Evolutionary conservation across 1,140 invertebrate genomes (phyloP), one percentile per base, ranked within the genome.

Genomic region (Eurytemora carolleeae): DNA sequence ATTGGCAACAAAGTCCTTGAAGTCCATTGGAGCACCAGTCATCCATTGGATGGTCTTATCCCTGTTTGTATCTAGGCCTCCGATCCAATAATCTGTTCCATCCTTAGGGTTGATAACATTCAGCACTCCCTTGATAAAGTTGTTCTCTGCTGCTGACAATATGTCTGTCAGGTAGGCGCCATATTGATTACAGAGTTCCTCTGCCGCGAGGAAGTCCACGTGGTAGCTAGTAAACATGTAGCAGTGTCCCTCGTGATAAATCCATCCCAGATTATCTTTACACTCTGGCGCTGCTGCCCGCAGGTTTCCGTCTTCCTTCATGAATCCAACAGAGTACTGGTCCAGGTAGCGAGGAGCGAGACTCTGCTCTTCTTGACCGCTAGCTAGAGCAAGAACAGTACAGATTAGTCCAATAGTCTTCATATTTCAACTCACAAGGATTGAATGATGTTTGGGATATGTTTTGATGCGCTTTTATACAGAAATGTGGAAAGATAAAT

Each of bases 141-240:
- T 19, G 19, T 55, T 55, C 54, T 55, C 54, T 23, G 7, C 54
- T 19, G 7, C 7, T 7, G 54, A 12, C 15, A 55, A 22, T 7
- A 55, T 19, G 19, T 55, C 54, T 7, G 54, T 19, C 54, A 55
- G 19, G 54, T 55, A 55, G 7, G 7, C 54, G 12, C 54, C 54
- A 3, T 20, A 7, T 23, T 55, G 7, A 55, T 55, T 55, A 19
- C 54, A 55, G n/a, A 20, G 18, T 23, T 55, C 54, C 19, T 55
- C 54, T 12, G 54, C 54, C 19, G 7, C 20, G 18, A 55, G 22
- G 22, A 55, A 55, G n/a, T 7, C 7, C 12, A 7, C 21, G 54
- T 55, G 54, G 19, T 55, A 55, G 19, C 54, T 55, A 19, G 54
- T 55, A 19, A 55, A 55, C 54, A 55, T 55, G 54, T 55, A 55